Conservation (phyloP, 2,113 vertebrate species). For the Gila orcuttii region DNA sequence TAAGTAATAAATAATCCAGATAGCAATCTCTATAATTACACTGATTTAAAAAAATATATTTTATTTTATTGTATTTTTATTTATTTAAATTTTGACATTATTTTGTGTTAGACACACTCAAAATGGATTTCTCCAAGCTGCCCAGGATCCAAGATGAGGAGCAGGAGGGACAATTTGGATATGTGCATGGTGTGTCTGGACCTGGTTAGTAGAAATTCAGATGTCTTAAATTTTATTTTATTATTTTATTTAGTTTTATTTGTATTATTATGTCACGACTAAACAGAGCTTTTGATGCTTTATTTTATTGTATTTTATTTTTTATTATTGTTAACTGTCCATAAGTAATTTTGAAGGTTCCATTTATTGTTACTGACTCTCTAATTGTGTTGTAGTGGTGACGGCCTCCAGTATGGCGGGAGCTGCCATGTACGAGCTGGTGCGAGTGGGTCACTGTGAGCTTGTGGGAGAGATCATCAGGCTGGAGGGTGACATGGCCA, state of each 20-base stretch:
- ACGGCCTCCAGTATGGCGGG: constrained; percentile 93
- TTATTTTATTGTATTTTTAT: too few species aligned
- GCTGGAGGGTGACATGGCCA: constrained; percentile 95
- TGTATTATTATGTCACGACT: not conserved
- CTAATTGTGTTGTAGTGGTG: constrained; percentile 79
- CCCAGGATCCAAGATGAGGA: constrained; percentile 94
- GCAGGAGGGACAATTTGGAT: constrained; percentile 89
- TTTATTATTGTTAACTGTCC: not conserved
- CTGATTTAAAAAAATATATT: too few species aligned
- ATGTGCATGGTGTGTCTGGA: constrained; percentile 94
- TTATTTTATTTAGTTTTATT: not conserved
- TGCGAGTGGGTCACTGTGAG: constrained; percentile 94
- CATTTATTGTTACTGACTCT: not conserved
- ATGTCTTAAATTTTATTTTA: not conserved
- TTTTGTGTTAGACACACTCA: constrained; percentile 64
- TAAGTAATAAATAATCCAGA: not conserved
- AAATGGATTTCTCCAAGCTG: constrained; percentile 95
- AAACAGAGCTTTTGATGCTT: not conserved
- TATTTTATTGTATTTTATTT: not conserved
- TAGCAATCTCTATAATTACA: not conserved
- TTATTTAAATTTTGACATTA: not conserved
- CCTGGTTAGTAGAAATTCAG: constrained; percentile 81
- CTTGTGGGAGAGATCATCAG: constrained; percentile 98
- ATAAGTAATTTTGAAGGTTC: not conserved
- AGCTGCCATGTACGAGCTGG: constrained; percentile 98